These are phyloP conservation scores for Chionodraco myersi DNA, from an alignment of 2,113 vertebrate genomes.

Conservation along the genomic window DNA sequence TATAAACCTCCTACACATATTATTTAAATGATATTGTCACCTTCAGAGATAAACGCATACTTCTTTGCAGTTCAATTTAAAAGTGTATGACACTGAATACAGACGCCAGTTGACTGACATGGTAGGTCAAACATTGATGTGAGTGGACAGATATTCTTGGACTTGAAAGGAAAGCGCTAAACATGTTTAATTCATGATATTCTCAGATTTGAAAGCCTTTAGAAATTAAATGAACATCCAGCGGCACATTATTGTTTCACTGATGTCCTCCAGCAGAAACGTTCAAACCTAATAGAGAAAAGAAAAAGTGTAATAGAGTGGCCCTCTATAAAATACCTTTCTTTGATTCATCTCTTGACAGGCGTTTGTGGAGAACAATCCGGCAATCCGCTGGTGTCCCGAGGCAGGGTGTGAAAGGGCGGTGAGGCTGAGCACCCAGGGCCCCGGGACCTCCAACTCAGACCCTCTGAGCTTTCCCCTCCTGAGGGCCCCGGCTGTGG, in stretches of 20 bases:
- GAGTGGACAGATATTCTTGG: not conserved
- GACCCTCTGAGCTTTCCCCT: conserved; percentile 92
- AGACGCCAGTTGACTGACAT: not conserved
- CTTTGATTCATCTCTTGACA: conserved; percentile 61
- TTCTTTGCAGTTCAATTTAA: not conserved
- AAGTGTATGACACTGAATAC: not conserved
- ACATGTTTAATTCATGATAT: not conserved
- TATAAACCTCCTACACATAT: not conserved
- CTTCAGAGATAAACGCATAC: not conserved
- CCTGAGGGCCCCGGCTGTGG: conserved; percentile 94
- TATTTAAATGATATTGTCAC: not conserved
- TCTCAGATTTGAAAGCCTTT: not conserved
- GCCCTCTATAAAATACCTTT: not conserved
- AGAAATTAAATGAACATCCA: not conserved
- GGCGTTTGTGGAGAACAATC: conserved; percentile 99
- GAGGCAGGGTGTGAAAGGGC: conserved; percentile 95
- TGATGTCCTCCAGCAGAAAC: not conserved
- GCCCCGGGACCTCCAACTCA: conserved; percentile 86
- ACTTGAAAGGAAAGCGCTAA: not conserved
- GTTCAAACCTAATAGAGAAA: too few species aligned
- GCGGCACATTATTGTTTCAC: not conserved
- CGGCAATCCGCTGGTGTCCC: conserved; percentile 98
- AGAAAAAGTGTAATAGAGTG: not conserved
- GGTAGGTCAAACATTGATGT: not conserved
- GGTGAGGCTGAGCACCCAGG: conserved; percentile 91